phyloP scores from a whole-genome alignment of 2,113 vertebrate species.

The Anguilla rostrata region DNA sequence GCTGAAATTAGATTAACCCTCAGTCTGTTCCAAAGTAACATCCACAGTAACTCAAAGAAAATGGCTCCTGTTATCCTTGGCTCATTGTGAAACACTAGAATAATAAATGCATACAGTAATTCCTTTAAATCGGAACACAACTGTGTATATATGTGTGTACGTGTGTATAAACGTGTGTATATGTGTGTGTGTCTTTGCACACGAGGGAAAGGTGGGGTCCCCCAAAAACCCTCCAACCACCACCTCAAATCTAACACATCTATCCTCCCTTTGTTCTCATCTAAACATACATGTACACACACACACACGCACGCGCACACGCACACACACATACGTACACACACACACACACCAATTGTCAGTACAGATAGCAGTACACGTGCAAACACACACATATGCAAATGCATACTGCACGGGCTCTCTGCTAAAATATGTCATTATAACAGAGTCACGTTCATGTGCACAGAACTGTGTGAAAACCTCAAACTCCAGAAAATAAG shows the following conservation, averaged over 20 bases:
- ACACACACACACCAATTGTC: too few species aligned
- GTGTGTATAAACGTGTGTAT: not conserved
- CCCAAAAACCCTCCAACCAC: not conserved
- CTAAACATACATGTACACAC: too few species aligned
- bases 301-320: not conserved
- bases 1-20: conserved; percentile 29
- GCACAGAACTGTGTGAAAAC: not conserved
- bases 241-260: conserved; percentile 59
- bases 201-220: too few species aligned
- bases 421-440: not conserved
- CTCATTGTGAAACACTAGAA: not conserved
- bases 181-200: too few species aligned
- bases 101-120: conserved; percentile 15
- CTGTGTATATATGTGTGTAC: not conserved
- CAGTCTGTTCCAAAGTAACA: conserved; percentile 8
- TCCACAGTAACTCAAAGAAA: not conserved
- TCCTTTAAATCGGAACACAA: conserved; percentile 17
- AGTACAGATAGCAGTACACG: too few species aligned
- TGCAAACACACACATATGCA: not conserved
- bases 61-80: conserved; percentile 10
- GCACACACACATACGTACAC: not conserved
- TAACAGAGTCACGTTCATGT: not conserved
- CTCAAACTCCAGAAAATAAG: not conserved
- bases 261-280: too few species aligned
- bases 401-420: not conserved